Percentiles rank a stretch among this genome's conserved stretches.
Conservation (phyloP, 2,888 invertebrate genomes). For the Epistrophe eligans region DNA sequence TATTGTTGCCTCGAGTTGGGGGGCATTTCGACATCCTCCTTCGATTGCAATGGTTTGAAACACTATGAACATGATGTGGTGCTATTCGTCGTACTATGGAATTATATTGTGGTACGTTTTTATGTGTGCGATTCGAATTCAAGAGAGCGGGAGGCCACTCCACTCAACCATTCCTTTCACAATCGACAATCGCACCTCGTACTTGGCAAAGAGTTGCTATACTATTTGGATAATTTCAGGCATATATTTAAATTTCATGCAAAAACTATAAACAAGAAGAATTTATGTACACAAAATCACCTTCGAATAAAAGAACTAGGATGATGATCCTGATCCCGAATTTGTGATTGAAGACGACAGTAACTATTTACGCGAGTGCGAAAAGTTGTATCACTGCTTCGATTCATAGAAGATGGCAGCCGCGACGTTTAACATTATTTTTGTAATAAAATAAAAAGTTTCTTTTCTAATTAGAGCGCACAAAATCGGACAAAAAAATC, state of each 20-base stretch:
- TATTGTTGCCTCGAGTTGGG: constrained; percentile 56
- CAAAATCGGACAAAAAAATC: constrained; percentile 62
- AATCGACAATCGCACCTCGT: constrained; percentile 66
- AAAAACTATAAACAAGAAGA: not conserved
- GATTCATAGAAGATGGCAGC: constrained; percentile 63
- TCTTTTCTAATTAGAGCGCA: constrained; percentile 68
- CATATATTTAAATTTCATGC: constrained; percentile 6
- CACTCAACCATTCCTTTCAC: constrained; percentile 72
- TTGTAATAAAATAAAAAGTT: constrained; percentile 26
- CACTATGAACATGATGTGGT: constrained; percentile 35
- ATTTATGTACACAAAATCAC: constrained; percentile 60
- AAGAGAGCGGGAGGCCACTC: constrained; percentile 72
- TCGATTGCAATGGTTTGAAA: constrained; percentile 61
- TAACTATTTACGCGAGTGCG: constrained; percentile 67
- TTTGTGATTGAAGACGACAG: constrained; percentile 43
- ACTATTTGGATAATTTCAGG: constrained; percentile 46
- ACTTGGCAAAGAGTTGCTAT: constrained; percentile 44
- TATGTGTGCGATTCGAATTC: constrained; percentile 62
- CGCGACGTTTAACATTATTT: constrained; percentile 64
- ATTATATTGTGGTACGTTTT: constrained; percentile 52
- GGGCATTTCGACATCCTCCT: constrained; percentile 72
- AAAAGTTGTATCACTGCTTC: constrained; percentile 62
- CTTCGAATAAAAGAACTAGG: constrained; percentile 61
- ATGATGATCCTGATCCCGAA: constrained; percentile 44
- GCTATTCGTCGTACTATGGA: constrained; percentile 40